Percentiles rank a stretch among this genome's conserved stretches.
These are phyloP conservation scores for Rhynchomys soricoides DNA, from an alignment of 2,113 vertebrate genomes.

Conservation along the genomic window DNA sequence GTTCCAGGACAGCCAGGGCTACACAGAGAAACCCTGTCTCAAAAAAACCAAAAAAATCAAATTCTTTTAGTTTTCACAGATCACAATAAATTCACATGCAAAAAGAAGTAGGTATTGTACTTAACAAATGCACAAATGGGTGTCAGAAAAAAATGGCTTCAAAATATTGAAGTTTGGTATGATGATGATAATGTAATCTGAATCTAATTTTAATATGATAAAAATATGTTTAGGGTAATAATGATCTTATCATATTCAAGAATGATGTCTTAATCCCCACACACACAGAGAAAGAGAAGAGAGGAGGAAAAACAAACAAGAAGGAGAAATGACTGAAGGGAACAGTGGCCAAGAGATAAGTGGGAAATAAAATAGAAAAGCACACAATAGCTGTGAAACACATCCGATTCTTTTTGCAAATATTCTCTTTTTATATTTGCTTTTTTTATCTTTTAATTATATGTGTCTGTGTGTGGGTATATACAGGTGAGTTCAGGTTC, in stretches of 20 bases:
- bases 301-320: background rate
- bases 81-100: background rate
- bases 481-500: background rate
- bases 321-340: background rate
- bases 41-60: too few species aligned
- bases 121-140: background rate
- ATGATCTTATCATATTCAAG: background rate
- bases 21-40: background rate
- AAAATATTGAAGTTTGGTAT: background rate
- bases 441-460: background rate
- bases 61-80: conserved; percentile 3
- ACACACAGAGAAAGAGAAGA: background rate
- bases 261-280: background rate
- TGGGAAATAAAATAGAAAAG: background rate
- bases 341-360: background rate
- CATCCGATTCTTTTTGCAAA: background rate
- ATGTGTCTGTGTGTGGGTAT: background rate
- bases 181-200: background rate
- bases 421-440: background rate
- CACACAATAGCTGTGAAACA: background rate
- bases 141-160: conserved; percentile 31
- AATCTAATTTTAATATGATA: conserved; percentile 3
- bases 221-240: background rate
- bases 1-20: too few species aligned
- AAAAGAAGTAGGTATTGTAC: background rate